These are phyloP conservation scores for Xyrichtys novacula DNA, from an alignment of 2,797 vertebrate species.

Conservation along the genomic window DNA sequence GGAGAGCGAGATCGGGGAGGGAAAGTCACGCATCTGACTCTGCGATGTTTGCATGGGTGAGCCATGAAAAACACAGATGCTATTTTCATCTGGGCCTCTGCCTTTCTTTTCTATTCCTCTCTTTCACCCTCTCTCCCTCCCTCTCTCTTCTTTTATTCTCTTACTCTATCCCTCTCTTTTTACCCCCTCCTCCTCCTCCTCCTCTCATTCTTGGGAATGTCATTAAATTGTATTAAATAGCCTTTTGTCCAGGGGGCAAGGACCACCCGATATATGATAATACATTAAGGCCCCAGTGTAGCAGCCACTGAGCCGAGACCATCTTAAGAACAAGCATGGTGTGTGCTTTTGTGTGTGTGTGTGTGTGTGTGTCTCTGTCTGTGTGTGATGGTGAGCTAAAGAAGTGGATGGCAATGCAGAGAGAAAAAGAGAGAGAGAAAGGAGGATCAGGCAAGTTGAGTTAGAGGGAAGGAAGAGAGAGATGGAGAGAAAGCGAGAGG, in stretches of 20 bases:
- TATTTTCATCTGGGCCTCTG: constrained; percentile 95
- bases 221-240: constrained; percentile 99
- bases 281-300: constrained; percentile 97
- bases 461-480: constrained; percentile 34
- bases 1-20: constrained; percentile 35
- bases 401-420: constrained; percentile 40
- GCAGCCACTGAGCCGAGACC: constrained; percentile 95
- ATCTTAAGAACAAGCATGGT: constrained; percentile 90
- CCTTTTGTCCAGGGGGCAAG: constrained; percentile 99
- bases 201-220: constrained; percentile 95
- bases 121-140: constrained; percentile 59
- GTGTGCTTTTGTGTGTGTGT: constrained; percentile 44
- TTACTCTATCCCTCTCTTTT: constrained; percentile 63
- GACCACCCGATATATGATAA: constrained; percentile 99
- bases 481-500: constrained; percentile 34
- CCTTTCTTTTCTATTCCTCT: constrained; percentile 80
- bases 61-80: constrained; percentile 96
- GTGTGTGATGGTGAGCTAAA: constrained; percentile 30
- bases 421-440: constrained; percentile 22
- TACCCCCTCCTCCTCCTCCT: constrained; percentile 69
- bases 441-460: constrained; percentile 43
- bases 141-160: constrained; percentile 88
- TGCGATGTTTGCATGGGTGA: constrained; percentile 92
- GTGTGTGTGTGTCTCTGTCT: constrained; percentile 22
- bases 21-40: constrained; percentile 89